Percentiles rank a stretch among this genome's conserved stretches.
Evolutionary conservation across 2,113 vertebrate genomes (phyloP).

Genomic region (Tetrax tetrax): DNA sequence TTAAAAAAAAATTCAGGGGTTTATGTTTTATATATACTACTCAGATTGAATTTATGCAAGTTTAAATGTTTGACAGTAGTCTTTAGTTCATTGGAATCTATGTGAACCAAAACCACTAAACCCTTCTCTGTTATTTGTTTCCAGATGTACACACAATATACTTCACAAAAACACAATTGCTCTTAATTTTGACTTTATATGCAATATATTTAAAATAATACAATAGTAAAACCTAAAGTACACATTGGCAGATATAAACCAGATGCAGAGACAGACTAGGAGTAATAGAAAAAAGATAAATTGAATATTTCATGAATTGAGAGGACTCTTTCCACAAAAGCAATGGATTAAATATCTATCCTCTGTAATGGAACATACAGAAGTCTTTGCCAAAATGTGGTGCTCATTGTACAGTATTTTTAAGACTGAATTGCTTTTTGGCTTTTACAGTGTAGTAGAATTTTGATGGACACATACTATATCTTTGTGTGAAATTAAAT

Average conservation of each 20-base stretch:
- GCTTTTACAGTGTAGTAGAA: constrained; percentile 1
- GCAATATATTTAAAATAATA: constrained; percentile 43
- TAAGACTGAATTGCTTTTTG: constrained; percentile 55
- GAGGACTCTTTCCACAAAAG: constrained; percentile 28
- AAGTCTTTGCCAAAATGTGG: constrained; percentile 63
- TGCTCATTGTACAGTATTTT: constrained; percentile 52
- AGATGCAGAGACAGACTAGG: constrained; percentile 25
- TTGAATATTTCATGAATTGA: constrained; percentile 51
- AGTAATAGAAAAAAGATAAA: constrained; percentile 47
- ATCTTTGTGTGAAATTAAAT: constrained; percentile 27
- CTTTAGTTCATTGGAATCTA: constrained; percentile 10
- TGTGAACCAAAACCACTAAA: constrained; percentile 14
- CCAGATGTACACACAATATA: constrained; percentile 22
- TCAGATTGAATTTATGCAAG: not conserved
- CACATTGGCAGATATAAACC: constrained; percentile 48
- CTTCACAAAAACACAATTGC: constrained; percentile 33
- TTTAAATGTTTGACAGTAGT: constrained; percentile 24
- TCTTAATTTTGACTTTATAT: constrained; percentile 57
- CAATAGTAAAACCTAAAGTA: constrained; percentile 40
- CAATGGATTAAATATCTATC: constrained; percentile 50
- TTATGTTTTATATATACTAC: not conserved
- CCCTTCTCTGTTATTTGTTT: constrained; percentile 44
- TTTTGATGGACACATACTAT: constrained; percentile 25
- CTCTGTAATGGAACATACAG: constrained; percentile 26
- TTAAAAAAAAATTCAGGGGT: not conserved